Evolutionary conservation across 2,113 vertebrate species (phyloP), one percentile per base, ranked within the genome.

Genomic region (Symphodus melops): DNA sequence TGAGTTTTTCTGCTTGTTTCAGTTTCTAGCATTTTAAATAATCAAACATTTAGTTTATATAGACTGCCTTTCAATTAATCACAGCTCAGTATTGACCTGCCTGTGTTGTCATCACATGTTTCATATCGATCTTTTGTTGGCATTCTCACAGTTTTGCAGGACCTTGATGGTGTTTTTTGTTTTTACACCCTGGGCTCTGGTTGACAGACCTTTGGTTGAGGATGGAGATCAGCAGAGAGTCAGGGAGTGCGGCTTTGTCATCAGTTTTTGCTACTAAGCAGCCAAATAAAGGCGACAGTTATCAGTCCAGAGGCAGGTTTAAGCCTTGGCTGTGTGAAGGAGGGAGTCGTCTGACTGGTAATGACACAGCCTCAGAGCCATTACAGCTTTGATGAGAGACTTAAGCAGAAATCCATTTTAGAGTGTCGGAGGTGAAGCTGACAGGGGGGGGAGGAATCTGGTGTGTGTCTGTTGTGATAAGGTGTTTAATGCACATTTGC

Each of bases 391-490:
- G 81, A 90, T 87, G 82, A 77, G 72, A 82, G 84, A 85, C 76
- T 86, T 86, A 79, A 83, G 68, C 84, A 81, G 73, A 85, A 92
- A 89, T 88, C 81, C 83, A 90, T 90, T 89, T 82, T 58, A 72
- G 67, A 73, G 75, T 55, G 55, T 85, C 73, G 68, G 77, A 77
- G 72, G 77, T 41, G 71, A 74, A 65, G 70, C 52, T 12, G 71
- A 51, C 58, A 68, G 62, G 48, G 68, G 56, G 21, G 64, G 54
- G 68, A 75, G 70, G 68, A 79, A 70, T 84, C 55, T 72, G 75
- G 49, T 68, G 52, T 36, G 63, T 59, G 78, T 91, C 76, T 75
- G 65, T 84, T 74, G 85, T 84, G 83, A 89, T 88, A 87, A 86
- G 79, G 59, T 73, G 61, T 55, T 52, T 8, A 52, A 53, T 60